A percentile compares a stretch with the other conserved stretches of the same genome.
These are phyloP conservation scores for Dastarcus helophoroides DNA, from an alignment of 2,888 invertebrate species.

Conservation along the genomic window DNA sequence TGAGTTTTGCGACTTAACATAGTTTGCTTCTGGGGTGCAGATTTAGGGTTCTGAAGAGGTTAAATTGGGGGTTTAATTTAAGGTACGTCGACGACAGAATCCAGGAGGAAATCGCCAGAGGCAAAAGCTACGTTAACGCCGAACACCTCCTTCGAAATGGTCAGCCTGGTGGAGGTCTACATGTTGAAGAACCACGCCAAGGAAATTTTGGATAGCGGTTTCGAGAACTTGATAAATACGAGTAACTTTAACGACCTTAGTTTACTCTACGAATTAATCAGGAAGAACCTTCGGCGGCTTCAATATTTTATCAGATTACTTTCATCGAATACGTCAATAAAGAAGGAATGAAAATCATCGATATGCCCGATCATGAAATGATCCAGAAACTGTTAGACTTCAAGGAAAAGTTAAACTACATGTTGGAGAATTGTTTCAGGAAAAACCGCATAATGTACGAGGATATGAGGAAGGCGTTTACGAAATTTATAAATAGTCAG, in stretches of 20 bases:
- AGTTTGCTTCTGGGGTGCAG: too few species aligned
- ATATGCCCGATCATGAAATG: constrained; percentile 93
- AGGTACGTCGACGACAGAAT: constrained; percentile 83
- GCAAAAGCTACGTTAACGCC: constrained; percentile 46
- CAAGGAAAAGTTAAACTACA: constrained; percentile 89
- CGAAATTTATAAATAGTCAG: constrained; percentile 89
- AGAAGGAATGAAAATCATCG: constrained; percentile 84
- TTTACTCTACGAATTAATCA: constrained; percentile 76
- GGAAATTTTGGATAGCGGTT: constrained; percentile 78
- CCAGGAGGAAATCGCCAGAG: constrained; percentile 78
- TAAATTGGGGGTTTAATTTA: too few species aligned
- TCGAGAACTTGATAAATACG: constrained; percentile 77
- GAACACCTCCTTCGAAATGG: constrained; percentile 4
- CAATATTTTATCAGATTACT: constrained; percentile 66
- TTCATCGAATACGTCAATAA: constrained; percentile 90
- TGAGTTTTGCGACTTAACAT: too few species aligned
- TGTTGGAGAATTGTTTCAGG: constrained; percentile 78
- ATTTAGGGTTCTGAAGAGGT: constrained; percentile 12
- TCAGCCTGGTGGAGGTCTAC: constrained; percentile 81
- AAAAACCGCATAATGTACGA: constrained; percentile 75
- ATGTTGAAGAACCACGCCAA: constrained; percentile 78
- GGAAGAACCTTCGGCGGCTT: constrained; percentile 77
- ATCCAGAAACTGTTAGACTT: constrained; percentile 90
- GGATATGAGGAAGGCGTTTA: constrained; percentile 87
- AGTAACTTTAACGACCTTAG: constrained; percentile 73